phyloP scores from a whole-genome alignment of 2,888 invertebrate species.

The Dysmachus trigonus region DNA sequence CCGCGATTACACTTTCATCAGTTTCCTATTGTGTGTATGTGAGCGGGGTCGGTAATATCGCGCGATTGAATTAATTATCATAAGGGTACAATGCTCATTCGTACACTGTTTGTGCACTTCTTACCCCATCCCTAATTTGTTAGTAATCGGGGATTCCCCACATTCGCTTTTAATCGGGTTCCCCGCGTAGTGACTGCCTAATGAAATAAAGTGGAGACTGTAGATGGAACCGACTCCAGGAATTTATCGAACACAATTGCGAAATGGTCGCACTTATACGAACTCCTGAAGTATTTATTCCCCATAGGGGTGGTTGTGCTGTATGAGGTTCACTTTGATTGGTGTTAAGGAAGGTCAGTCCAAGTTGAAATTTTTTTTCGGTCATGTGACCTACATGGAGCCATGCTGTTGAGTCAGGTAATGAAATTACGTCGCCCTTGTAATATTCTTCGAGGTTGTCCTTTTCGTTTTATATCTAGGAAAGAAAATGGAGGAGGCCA shows the following conservation, averaged over 20 bases:
- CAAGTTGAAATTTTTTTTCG: conserved; percentile 33
- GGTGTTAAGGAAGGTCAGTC: conserved; percentile 35
- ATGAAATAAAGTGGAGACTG: neutral
- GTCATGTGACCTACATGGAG: conserved; percentile 24
- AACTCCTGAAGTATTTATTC: neutral
- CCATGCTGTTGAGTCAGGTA: conserved; percentile 13
- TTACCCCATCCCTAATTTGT: neutral
- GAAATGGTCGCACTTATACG: neutral
- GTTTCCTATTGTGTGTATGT: neutral
- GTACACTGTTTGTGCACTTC: neutral
- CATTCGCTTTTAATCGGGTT: neutral
- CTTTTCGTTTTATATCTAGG: neutral
- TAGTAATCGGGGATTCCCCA: neutral
- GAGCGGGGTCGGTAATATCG: neutral
- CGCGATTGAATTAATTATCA: neutral
- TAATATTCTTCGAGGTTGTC: neutral
- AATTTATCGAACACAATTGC: neutral
- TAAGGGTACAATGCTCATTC: neutral
- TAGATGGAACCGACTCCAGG: neutral
- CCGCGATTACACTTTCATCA: neutral
- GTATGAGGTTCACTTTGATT: neutral
- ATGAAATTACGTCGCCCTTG: neutral
- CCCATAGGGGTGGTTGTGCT: neutral
- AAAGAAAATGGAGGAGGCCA: neutral
- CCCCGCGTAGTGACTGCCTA: neutral